These are phyloP conservation scores for Phalacrocorax pelagicus DNA, from an alignment of 2,113 vertebrate genomes.

Conservation along the genomic window DNA sequence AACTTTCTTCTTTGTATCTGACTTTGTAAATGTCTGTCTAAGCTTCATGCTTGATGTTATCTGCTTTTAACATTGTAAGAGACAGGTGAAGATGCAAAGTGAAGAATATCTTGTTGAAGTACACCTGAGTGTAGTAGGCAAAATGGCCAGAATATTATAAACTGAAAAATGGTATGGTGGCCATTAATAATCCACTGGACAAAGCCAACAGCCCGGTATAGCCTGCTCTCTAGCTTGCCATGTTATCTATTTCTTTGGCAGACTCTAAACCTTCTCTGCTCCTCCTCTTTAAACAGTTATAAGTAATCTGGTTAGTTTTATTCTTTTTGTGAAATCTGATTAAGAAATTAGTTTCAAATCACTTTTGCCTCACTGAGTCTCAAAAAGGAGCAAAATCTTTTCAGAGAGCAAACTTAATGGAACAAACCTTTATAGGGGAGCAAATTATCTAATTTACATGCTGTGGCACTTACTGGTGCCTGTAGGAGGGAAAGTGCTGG, in stretches of 20 bases:
- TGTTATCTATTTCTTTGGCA: background rate
- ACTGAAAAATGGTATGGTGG: background rate
- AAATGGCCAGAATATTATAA: background rate
- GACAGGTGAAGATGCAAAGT: background rate
- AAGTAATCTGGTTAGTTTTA: background rate
- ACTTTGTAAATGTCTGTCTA: background rate
- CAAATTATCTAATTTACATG: background rate
- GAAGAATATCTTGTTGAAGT: background rate
- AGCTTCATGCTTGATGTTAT: background rate
- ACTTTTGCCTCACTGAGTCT: background rate
- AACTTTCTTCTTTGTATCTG: background rate
- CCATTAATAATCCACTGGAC: accelerated
- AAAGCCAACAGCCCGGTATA: background rate
- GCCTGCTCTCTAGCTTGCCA: background rate
- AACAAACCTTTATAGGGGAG: background rate
- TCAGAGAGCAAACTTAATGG: background rate
- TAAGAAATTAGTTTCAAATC: background rate
- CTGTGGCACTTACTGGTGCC: background rate
- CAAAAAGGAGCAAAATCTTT: background rate
- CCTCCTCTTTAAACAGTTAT: background rate
- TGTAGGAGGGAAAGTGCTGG: background rate
- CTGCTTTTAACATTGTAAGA: background rate
- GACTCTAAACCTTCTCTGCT: background rate
- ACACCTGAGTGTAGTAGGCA: background rate
- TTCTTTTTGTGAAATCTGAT: background rate